A percentile compares a stretch with the other conserved stretches of the same genome.
Conservation (phyloP, 2,797 vertebrate species). For the Amazona finschi region DNA sequence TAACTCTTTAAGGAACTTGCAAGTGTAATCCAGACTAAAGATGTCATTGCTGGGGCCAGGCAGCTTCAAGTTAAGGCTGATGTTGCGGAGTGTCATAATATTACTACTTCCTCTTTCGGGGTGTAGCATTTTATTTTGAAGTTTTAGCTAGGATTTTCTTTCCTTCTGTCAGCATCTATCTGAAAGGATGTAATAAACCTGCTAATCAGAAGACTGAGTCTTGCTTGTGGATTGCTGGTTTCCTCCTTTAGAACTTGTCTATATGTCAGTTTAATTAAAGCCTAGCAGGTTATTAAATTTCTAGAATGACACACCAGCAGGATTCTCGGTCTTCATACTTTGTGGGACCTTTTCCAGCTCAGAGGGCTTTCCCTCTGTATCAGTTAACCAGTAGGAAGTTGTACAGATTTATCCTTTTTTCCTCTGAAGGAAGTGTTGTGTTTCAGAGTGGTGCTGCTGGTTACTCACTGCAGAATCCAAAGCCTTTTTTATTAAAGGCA, state of each 20-base stretch:
- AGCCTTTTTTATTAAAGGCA: conserved; percentile 63
- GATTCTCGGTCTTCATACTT: conserved; percentile 5
- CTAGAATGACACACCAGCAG: not conserved
- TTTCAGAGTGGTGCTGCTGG: not conserved
- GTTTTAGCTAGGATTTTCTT: not conserved
- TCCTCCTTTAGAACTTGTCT: conserved; percentile 25
- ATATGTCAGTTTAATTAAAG: conserved; percentile 3
- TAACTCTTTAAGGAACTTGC: not conserved
- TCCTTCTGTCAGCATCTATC: not conserved
- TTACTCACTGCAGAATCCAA: conserved; percentile 16
- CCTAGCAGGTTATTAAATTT: conserved; percentile 3
- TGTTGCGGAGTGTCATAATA: not conserved
- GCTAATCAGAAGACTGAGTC: conserved; percentile 22
- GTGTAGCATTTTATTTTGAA: conserved; percentile 13
- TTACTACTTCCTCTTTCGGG: not conserved
- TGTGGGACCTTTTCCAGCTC: conserved; percentile 3
- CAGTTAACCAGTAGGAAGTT: conserved; percentile 16
- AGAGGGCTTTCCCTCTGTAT: not conserved
- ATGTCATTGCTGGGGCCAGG: not conserved
- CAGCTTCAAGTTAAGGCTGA: not conserved
- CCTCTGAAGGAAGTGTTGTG: not conserved
- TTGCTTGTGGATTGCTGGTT: conserved; percentile 15
- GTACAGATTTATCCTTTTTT: not conserved
- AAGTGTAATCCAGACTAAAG: not conserved
- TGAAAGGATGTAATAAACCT: conserved; percentile 47